phyloP scores from a whole-genome alignment of 2,888 invertebrate species.

The Lasioglossum lativentre region DNA sequence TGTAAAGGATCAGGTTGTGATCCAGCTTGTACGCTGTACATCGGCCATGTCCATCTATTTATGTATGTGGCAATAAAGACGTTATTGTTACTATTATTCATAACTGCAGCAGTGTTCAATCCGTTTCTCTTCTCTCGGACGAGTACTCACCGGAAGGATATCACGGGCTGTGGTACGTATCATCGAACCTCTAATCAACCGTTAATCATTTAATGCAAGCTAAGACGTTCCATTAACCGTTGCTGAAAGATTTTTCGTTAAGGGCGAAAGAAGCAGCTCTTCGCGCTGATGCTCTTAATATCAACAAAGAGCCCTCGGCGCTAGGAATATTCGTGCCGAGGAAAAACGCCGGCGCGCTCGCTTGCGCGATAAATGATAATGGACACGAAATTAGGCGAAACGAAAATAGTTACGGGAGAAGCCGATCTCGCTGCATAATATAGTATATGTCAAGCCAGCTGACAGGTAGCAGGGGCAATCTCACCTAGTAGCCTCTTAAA shows the following conservation, averaged over 20 bases:
- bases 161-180: constrained; percentile 7
- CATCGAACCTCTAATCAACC: not conserved
- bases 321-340: not conserved
- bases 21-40: constrained; percentile 75
- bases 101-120: constrained; percentile 35
- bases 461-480: constrained; percentile 82
- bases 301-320: constrained; percentile 5
- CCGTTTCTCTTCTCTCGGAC: not conserved
- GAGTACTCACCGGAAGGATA: not conserved
- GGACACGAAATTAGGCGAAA: constrained; percentile 65
- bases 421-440: constrained; percentile 77
- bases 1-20: constrained; percentile 70
- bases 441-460: constrained; percentile 78
- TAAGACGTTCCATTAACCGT: not conserved
- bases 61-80: constrained; percentile 75
- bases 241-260: not conserved
- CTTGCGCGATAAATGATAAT: constrained; percentile 50
- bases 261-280: not conserved
- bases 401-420: constrained; percentile 76
- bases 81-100: constrained; percentile 75
- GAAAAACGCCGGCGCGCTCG: constrained; percentile 11
- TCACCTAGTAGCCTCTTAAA: constrained; percentile 82
- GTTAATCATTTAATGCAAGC: not conserved
- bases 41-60: constrained; percentile 76
- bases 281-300: constrained; percentile 34